Percentiles rank a stretch among this genome's conserved stretches.
These are phyloP conservation scores for Sula dactylatra DNA, from an alignment of 2,113 vertebrate genomes.

Conservation along the genomic window DNA sequence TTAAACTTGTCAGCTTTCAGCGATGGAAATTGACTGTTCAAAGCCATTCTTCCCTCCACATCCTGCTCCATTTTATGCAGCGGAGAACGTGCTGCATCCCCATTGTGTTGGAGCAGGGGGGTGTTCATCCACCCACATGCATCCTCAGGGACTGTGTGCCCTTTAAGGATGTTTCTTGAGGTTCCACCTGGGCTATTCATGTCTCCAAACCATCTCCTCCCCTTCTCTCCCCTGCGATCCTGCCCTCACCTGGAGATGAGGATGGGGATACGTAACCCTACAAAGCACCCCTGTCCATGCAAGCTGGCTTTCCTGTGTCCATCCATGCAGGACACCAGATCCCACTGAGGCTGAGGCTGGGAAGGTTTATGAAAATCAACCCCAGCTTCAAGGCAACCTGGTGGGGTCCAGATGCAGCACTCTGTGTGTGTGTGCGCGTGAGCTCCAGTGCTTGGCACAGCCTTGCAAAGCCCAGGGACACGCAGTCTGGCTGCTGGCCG, in stretches of 20 bases:
- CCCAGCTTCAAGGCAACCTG: neutral
- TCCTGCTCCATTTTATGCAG: neutral
- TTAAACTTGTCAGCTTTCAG: conserved; percentile 66
- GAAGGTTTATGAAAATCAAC: neutral
- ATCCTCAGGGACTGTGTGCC: neutral
- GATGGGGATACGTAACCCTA: neutral
- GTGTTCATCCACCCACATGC: fast-evolving
- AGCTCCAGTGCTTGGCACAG: neutral
- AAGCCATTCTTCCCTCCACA: neutral
- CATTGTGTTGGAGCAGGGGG: neutral
- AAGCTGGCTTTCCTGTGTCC: neutral
- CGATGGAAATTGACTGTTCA: conserved; percentile 51
- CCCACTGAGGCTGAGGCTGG: neutral
- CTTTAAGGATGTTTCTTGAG: neutral
- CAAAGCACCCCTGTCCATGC: fast-evolving
- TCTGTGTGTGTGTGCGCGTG: neutral
- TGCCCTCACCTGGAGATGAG: neutral
- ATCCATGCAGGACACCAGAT: neutral
- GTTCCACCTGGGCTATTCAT: neutral
- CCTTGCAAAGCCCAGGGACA: neutral
- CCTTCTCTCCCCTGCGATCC: neutral
- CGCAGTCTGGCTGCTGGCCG: neutral
- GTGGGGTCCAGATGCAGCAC: neutral
- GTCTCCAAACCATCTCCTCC: neutral
- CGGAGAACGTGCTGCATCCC: neutral